phyloP scores from a whole-genome alignment of 2,113 vertebrate species.

The Syngnathus scovelli region DNA sequence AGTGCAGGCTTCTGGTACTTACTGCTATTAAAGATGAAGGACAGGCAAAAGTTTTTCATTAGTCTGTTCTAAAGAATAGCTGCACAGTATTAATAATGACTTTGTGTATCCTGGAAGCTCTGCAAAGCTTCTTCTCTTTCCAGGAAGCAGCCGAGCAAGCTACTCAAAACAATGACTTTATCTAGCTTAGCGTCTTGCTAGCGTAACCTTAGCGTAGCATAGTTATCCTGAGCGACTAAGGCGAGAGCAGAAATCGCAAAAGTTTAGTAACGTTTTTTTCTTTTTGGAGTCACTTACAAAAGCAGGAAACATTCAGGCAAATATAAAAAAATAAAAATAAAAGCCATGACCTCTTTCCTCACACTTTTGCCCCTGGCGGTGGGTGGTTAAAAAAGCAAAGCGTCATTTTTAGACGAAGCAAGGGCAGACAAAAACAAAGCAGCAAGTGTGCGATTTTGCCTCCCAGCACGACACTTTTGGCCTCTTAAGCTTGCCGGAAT shows the following conservation, averaged over 20 bases:
- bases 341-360: neutral
- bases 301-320: neutral
- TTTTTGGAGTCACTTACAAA: neutral
- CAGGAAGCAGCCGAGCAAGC: neutral
- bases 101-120: neutral
- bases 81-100: neutral
- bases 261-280: neutral
- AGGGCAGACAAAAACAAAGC: neutral
- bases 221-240: neutral
- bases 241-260: neutral
- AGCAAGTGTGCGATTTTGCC: neutral
- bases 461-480: slow-evolving; percentile 1
- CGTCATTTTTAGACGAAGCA: neutral
- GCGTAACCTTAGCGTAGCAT: neutral
- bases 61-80: neutral
- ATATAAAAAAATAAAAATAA: neutral
- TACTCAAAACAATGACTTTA: too few species aligned
- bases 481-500: slow-evolving; percentile 1
- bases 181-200: too few species aligned
- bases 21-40: too few species aligned
- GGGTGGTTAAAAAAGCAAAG: neutral
- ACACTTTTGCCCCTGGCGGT: neutral
- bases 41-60: too few species aligned
- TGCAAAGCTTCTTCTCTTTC: too few species aligned
- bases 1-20: too few species aligned